These are phyloP conservation scores for Percina caprodes DNA, from an alignment of 2,113 vertebrate genomes.

Conservation along the genomic window DNA sequence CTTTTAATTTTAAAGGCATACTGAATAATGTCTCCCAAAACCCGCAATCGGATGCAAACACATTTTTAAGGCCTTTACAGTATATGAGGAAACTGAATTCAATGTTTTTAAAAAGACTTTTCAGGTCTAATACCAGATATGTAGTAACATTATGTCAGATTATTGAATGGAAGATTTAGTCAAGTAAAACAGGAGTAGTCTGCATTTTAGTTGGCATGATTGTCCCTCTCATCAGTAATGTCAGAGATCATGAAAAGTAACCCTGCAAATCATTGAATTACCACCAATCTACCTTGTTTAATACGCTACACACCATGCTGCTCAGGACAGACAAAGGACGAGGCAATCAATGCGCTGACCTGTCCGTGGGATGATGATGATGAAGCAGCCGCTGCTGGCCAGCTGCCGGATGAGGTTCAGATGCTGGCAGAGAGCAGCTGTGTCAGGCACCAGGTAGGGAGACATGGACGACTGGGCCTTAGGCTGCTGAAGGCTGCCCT, in stretches of 20 bases:
- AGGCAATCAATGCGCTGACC: conserved; percentile 77
- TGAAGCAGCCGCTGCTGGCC: conserved; percentile 94
- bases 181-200: background rate
- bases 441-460: conserved; percentile 95
- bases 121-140: background rate
- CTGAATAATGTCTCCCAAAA: background rate
- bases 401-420: conserved; percentile 91
- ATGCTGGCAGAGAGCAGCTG: conserved; percentile 94
- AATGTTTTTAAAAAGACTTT: background rate
- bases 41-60: background rate
- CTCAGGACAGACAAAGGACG: background rate
- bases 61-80: no score
- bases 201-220: background rate
- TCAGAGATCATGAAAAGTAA: background rate
- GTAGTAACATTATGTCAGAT: background rate
- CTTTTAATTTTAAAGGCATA: background rate
- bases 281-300: background rate
- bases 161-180: background rate
- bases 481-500: conserved; percentile 97
- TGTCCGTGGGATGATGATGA: conserved; percentile 96
- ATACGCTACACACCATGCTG: background rate
- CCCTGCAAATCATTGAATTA: background rate
- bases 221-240: background rate
- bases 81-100: background rate
- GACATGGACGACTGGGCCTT: conserved; percentile 97